Evolutionary conservation across 2,113 vertebrate genomes (phyloP).

Genomic region (Pterocles gutturalis): DNA sequence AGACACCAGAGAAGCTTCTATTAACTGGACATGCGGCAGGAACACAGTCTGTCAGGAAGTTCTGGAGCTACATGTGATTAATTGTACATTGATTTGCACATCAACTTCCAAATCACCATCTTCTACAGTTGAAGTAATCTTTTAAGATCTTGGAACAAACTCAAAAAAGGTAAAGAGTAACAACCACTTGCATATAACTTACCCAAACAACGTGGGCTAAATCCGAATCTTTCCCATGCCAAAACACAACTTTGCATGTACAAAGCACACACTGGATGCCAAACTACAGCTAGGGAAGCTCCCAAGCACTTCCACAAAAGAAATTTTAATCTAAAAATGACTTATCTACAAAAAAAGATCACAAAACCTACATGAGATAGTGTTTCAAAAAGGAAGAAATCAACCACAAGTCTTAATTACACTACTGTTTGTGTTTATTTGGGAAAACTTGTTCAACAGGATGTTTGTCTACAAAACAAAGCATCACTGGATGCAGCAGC

Average conservation of each 20-base stretch:
- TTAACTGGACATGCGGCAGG: neutral
- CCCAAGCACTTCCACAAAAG: neutral
- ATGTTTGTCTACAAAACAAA: neutral
- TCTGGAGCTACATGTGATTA: neutral
- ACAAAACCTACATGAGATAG: neutral
- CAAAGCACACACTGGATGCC: neutral
- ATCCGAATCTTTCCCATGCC: neutral
- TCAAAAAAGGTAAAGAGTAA: neutral
- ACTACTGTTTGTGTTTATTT: neutral
- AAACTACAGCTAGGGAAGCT: neutral
- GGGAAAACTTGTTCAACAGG: neutral
- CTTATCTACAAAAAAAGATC: neutral
- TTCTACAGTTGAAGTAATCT: neutral
- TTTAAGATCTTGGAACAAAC: neutral
- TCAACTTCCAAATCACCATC: neutral
- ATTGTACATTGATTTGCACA: neutral
- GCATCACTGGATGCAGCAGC: neutral
- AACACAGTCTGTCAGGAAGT: neutral
- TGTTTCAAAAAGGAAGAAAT: neutral
- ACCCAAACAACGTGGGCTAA: neutral
- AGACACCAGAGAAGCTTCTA: neutral
- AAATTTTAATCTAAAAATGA: neutral
- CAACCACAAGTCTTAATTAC: neutral
- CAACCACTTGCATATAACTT: neutral
- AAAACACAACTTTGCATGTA: neutral